These are phyloP conservation scores for Mixornis gularis DNA, from an alignment of 2,113 vertebrate genomes.

Conservation along the genomic window DNA sequence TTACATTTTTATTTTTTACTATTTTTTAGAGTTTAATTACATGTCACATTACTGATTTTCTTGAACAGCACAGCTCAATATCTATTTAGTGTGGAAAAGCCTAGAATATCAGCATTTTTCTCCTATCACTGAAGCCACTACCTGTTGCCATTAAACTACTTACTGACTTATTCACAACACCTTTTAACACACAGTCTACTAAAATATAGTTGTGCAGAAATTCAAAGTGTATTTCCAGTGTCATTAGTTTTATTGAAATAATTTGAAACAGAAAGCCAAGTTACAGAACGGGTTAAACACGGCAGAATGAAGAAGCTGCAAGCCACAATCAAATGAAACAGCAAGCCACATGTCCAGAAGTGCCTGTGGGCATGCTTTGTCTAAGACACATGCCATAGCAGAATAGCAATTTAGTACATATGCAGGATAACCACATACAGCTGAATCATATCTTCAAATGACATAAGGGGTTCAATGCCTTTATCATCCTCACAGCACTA, in stretches of 20 bases:
- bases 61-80: not conserved
- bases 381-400: not conserved
- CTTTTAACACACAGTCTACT: not conserved
- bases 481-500: not conserved
- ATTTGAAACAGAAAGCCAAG: not conserved
- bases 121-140: not conserved
- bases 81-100: not conserved
- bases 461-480: not conserved
- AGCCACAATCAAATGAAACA: constrained; percentile 1
- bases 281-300: not conserved
- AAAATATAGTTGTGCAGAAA: not conserved
- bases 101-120: not conserved
- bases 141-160: not conserved
- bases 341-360: constrained; percentile 11
- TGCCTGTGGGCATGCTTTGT: constrained; percentile 10
- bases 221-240: not conserved
- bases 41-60: not conserved
- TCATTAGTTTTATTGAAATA: not conserved
- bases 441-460: not conserved
- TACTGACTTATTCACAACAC: not conserved
- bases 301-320: not conserved
- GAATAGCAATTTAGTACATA: not conserved
- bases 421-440: constrained; percentile 32
- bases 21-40: not conserved
- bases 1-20: not conserved